phyloP scores from a whole-genome alignment of 2,797 vertebrate genomes.

The Silurus aristotelis region DNA sequence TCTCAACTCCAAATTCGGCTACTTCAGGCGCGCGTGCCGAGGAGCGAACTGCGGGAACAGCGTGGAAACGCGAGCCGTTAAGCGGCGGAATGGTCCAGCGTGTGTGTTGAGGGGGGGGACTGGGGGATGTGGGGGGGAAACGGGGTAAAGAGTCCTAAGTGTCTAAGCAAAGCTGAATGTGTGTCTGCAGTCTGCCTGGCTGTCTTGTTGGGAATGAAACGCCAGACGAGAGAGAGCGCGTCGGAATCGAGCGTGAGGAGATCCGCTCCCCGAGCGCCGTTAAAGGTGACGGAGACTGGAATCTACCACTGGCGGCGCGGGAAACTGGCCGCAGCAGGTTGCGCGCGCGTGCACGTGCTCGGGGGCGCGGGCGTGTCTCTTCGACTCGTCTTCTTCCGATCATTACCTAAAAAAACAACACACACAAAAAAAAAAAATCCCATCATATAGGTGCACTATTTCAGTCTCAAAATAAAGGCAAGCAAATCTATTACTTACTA shows the following conservation, averaged over 20 bases:
- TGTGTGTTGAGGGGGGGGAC: not conserved
- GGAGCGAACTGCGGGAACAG: not conserved
- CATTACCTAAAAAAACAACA: not conserved
- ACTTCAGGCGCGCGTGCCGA: not conserved
- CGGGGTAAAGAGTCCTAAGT: not conserved
- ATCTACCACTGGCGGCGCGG: slow-evolving; percentile 61
- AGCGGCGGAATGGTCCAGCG: not conserved
- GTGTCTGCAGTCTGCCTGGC: slow-evolving; percentile 41
- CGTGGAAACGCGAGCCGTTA: not conserved
- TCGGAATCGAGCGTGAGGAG: slow-evolving; percentile 54
- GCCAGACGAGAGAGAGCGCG: slow-evolving; percentile 37
- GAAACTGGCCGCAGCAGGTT: slow-evolving; percentile 43
- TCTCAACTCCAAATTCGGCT: not conserved
- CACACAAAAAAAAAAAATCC: no score
- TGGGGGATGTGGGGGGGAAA: not conserved
- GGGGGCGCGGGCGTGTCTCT: slow-evolving; percentile 18
- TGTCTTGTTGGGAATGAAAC: slow-evolving; percentile 28
- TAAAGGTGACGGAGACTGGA: slow-evolving; percentile 56
- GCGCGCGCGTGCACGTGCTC: not conserved
- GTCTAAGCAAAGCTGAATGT: not conserved
- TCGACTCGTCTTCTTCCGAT: not conserved
- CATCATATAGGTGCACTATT: no score
- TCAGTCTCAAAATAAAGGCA: no score
- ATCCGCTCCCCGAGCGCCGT: slow-evolving; percentile 38
- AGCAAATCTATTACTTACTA: no score